Evolutionary conservation across 2,888 invertebrate species (phyloP), one percentile per base, ranked within the genome.

Genomic region (Catonia carolina): DNA sequence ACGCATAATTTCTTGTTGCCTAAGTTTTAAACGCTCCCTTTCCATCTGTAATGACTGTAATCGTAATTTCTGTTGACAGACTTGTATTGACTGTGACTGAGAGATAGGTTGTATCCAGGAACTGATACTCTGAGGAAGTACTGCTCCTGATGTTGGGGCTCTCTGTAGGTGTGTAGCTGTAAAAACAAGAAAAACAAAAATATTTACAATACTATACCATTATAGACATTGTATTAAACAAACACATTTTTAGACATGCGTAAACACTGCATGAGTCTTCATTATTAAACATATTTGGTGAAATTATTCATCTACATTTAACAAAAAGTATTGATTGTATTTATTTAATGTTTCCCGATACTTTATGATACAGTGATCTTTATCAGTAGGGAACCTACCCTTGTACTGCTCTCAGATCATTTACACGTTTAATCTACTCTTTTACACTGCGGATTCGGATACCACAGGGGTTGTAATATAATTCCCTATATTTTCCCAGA

Each of bases 1-100:
- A 71, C 88, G 80, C 73, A 86, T 81, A 67, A 93, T 90, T 77
- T 93, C 92, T 75, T 89, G 89, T 73, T 91, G 91, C 66, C 92
- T 81, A 69, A 89, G 85, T 74, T 90, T 90, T 66, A 94, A 81
- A 67, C 86, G 82, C 72, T 94, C 93, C 61, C 92, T 80, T 75
- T 94, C 94, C 71, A 89, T 80, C 72, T 93, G 89, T 65, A 94
- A 77, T 59, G 88, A 86, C 71, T 89, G 88, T 59, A 91, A 78
- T 65, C 89, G 81, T 60, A 87, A 75, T 70, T 88, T 86, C 72
- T 87, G 87, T 72, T 87, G 87, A 67, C 84, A 83, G 56, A 78
- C 80, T 68, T 81, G 82, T 51, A 81, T 71, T 36, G 78, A 77
- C 56, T 72, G 73, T 37, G 64, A 62, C 55, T 83, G 82, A 59